Evolutionary conservation across 2,797 vertebrate genomes (phyloP).

Genomic region (Semotilus atromaculatus): DNA sequence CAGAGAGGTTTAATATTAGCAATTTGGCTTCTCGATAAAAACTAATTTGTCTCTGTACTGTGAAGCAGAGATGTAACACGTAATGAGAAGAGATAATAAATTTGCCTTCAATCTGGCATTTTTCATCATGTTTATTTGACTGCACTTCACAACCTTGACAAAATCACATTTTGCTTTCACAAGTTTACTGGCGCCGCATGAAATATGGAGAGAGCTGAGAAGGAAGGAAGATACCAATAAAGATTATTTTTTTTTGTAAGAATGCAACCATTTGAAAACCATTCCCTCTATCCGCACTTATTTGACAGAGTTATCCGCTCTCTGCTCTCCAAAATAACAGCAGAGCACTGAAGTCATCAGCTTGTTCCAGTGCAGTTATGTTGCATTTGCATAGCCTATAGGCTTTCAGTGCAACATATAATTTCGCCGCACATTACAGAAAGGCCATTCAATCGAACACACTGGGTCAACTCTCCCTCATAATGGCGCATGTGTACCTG

Average conservation of each 20-base stretch:
- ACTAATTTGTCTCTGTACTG: conserved; percentile 37
- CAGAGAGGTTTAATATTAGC: conserved; percentile 49
- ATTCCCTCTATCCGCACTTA: conserved; percentile 25
- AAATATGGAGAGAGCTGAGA: conserved; percentile 52
- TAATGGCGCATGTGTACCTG: conserved; percentile 52
- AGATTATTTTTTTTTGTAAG: not conserved
- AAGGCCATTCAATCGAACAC: conserved; percentile 47
- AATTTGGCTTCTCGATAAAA: conserved; percentile 43
- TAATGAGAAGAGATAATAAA: conserved; percentile 39
- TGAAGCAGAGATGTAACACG: conserved; percentile 36
- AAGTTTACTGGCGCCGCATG: conserved; percentile 47
- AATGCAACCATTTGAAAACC: conserved; percentile 28
- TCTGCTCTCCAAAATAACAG: conserved; percentile 53
- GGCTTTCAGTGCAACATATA: conserved; percentile 50
- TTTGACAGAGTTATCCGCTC: conserved; percentile 48
- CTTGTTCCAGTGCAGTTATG: conserved; percentile 48
- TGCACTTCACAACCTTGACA: conserved; percentile 45
- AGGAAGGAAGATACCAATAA: conserved; percentile 37
- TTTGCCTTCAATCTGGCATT: conserved; percentile 37
- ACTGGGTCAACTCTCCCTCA: conserved; percentile 52
- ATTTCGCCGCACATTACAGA: conserved; percentile 53
- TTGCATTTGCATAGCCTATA: conserved; percentile 50
- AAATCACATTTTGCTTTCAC: conserved; percentile 51
- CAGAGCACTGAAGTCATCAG: conserved; percentile 44
- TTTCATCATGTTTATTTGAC: conserved; percentile 50